Conservation (phyloP, 2,797 vertebrate species). For the Notolepis coatsorum region DNA sequence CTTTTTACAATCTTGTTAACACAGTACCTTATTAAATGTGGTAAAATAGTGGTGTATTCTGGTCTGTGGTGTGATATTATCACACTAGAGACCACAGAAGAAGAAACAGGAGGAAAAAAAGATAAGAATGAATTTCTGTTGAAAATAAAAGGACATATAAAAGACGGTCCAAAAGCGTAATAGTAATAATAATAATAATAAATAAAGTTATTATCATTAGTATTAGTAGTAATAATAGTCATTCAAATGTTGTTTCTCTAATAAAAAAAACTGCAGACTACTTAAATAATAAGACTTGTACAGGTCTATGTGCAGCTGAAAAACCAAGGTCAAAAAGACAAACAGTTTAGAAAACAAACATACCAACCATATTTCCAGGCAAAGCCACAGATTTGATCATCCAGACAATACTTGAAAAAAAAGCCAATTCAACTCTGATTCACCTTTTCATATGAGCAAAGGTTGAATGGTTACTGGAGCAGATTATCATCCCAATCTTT, state of each 20-base stretch:
- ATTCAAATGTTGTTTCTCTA: neutral
- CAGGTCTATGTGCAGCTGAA: neutral
- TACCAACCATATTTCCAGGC: constrained; percentile 3
- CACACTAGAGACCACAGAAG: neutral
- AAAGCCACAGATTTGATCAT: neutral
- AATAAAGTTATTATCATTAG: neutral
- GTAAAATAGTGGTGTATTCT: constrained; percentile 7
- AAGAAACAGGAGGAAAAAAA: neutral
- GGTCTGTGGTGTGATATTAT: neutral
- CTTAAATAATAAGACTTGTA: neutral
- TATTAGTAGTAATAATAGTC: constrained; percentile 3
- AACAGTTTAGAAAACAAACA: neutral
- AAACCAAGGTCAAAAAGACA: neutral
- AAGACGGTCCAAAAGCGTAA: too few relatives aligned
- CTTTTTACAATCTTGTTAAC: constrained; percentile 62
- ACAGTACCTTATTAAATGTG: constrained; percentile 22
- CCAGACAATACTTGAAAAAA: constrained; percentile 8
- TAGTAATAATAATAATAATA: neutral
- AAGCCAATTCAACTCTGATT: constrained; percentile 35
- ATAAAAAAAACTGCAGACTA: neutral
- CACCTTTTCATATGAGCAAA: constrained; percentile 37
- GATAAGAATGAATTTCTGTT: neutral
- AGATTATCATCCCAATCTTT: constrained; percentile 63
- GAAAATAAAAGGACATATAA: too few relatives aligned
- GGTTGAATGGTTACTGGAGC: constrained; percentile 69